Evolutionary conservation across 2,888 invertebrate genomes (phyloP).

Genomic region (Latrodectus hesperus): DNA sequence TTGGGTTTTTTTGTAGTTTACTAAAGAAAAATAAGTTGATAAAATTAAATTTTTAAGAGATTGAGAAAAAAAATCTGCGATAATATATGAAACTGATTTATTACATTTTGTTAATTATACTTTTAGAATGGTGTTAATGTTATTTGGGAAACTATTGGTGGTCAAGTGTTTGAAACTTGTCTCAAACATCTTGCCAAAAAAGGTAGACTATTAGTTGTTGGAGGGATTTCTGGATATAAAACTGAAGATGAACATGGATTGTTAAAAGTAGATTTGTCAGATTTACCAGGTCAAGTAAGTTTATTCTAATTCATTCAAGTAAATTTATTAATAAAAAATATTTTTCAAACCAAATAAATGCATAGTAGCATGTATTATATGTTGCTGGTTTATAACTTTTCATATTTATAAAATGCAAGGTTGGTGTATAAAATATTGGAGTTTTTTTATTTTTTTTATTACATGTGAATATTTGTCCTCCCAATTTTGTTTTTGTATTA

Average conservation of each 20-base stretch:
- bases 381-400: no score
- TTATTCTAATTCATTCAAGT: no score
- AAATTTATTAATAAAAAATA: no score
- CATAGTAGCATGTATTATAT: no score
- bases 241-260: slow-evolving; percentile 41
- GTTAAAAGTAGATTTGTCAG: slow-evolving; percentile 25
- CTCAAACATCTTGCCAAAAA: slow-evolving; percentile 72
- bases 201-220: slow-evolving; percentile 75
- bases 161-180: slow-evolving; percentile 63
- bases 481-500: no score
- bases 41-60: not conserved
- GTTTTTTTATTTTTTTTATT: no score
- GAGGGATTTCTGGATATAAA: slow-evolving; percentile 74
- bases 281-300: slow-evolving; percentile 31
- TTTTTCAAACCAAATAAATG: no score
- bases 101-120: not conserved
- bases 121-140: slow-evolving; percentile 69
- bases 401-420: no score
- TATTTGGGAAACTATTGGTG: slow-evolving; percentile 71
- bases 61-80: not conserved
- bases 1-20: not conserved
- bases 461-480: no score
- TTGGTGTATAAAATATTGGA: no score
- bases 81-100: no score
- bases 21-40: not conserved